phyloP scores from a whole-genome alignment of 2,797 vertebrate genomes.

The Acanthurus tractus region DNA sequence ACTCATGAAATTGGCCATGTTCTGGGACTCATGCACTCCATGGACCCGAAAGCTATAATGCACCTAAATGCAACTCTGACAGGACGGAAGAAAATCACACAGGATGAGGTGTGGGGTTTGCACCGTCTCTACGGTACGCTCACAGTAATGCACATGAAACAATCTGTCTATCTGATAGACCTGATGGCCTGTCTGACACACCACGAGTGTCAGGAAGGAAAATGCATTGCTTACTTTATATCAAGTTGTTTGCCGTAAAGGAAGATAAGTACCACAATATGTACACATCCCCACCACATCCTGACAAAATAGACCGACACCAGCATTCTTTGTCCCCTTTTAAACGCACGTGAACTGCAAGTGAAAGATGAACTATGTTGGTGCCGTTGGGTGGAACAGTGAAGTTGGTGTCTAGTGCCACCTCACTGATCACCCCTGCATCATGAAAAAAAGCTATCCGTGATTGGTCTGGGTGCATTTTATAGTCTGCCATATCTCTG shows the following conservation, averaged over 20 bases:
- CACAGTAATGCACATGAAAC: background rate
- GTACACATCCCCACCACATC: background rate
- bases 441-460: background rate
- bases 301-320: background rate
- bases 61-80: slow-evolving; percentile 96
- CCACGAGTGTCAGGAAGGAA: background rate
- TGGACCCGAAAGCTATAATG: slow-evolving; percentile 93
- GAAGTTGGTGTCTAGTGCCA: background rate
- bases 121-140: slow-evolving; percentile 93
- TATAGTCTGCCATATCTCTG: background rate
- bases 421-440: background rate
- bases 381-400: background rate
- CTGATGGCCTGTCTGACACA: background rate
- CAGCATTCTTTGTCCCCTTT: background rate
- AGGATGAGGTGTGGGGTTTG: slow-evolving; percentile 97
- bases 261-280: background rate
- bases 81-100: slow-evolving; percentile 92
- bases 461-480: background rate
- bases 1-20: slow-evolving; percentile 97
- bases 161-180: too few relatives aligned
- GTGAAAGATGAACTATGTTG: background rate
- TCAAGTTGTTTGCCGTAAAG: background rate
- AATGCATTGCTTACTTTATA: background rate
- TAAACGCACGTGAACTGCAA: slow-evolving; percentile 4
- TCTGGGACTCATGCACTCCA: slow-evolving; percentile 97